Evolutionary conservation across 2,113 vertebrate species (phyloP).

Genomic region (Pavo muticus): DNA sequence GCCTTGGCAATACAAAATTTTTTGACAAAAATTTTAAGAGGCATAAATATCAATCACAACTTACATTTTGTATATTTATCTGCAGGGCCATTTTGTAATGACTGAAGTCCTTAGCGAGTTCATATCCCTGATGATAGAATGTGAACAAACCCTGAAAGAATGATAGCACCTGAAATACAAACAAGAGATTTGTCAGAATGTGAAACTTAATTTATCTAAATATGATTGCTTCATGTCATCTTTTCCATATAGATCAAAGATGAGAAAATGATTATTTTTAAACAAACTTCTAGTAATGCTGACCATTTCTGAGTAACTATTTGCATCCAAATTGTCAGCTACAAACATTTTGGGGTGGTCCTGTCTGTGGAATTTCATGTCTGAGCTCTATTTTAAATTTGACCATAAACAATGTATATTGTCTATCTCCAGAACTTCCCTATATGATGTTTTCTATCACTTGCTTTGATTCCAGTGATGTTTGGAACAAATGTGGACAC

Average conservation of each 20-base stretch:
- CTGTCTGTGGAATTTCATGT: neutral
- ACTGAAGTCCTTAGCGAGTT: constrained; percentile 97
- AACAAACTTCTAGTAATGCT: neutral
- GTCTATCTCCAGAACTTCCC: neutral
- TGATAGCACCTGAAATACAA: constrained; percentile 88
- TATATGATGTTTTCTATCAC: neutral
- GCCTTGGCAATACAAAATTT: rapidly evolving
- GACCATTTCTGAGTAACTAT: neutral
- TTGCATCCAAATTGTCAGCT: neutral
- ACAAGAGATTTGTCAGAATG: neutral
- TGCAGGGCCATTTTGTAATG: constrained; percentile 95
- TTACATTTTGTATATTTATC: constrained; percentile 99
- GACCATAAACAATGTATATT: rapidly evolving
- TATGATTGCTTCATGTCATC: neutral
- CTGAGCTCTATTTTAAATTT: neutral
- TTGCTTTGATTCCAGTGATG: neutral
- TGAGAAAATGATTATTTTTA: neutral
- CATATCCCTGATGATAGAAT: constrained; percentile 98
- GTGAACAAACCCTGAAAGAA: constrained; percentile 99
- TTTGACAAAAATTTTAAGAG: neutral
- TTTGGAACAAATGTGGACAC: neutral
- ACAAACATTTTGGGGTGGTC: neutral
- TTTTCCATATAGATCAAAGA: neutral
- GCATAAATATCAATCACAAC: constrained; percentile 29
- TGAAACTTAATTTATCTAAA: neutral